These are phyloP conservation scores for Sminthurinus aureus DNA, from an alignment of 2,888 invertebrate genomes.

Conservation along the genomic window DNA sequence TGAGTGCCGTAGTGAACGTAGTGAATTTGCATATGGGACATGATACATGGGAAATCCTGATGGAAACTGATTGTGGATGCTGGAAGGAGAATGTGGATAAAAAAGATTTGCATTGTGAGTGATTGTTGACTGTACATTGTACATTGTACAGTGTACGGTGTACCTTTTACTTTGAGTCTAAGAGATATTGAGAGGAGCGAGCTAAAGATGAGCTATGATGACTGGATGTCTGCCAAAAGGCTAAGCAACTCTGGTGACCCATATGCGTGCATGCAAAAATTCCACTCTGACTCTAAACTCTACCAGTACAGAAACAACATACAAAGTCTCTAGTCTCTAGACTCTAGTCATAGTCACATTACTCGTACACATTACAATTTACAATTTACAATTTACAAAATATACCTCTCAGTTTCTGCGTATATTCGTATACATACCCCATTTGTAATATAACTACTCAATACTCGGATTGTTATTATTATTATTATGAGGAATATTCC, in stretches of 20 bases:
- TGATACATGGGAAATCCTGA: too few species aligned
- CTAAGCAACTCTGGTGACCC: constrained; percentile 60
- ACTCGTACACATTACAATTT: too few species aligned
- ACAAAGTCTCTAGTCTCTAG: background rate
- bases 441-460: background rate
- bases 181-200: constrained; percentile 17
- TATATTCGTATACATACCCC: background rate
- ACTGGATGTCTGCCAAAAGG: constrained; percentile 59
- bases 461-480: background rate
- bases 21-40: too few species aligned
- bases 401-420: background rate
- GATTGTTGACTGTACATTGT: too few species aligned
- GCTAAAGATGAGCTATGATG: constrained; percentile 43
- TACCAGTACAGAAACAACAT: background rate
- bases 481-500: background rate
- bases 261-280: constrained; percentile 60
- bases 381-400: background rate
- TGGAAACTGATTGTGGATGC: too few species aligned
- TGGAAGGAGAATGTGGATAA: too few species aligned
- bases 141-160: constrained; percentile 10
- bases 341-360: too few species aligned
- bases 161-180: constrained; percentile 5
- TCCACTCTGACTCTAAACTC: constrained; percentile 24
- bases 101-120: too few species aligned
- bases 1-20: too few species aligned